A percentile compares a stretch with the other conserved stretches of the same genome.
Conservation (phyloP, 2,888 invertebrate species). For the Brachynemurus nebulosus region DNA sequence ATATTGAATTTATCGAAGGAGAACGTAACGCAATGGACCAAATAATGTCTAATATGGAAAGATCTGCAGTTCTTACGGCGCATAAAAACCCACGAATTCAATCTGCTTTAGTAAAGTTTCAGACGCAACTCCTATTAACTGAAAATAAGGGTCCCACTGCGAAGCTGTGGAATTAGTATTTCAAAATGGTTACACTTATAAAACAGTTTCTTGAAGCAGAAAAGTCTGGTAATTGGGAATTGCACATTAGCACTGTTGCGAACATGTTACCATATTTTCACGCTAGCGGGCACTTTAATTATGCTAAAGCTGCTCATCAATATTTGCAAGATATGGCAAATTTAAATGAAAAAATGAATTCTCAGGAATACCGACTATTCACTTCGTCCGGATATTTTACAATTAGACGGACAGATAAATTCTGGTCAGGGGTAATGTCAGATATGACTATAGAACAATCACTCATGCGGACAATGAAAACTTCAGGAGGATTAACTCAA, state of each 20-base stretch:
- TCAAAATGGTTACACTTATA: not conserved
- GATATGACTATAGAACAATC: not conserved
- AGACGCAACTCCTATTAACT: not conserved
- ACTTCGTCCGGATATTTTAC: not conserved
- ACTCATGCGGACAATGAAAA: conserved; percentile 9
- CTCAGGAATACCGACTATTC: not conserved
- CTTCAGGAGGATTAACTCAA: conserved; percentile 8
- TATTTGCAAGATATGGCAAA: not conserved
- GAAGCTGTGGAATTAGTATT: not conserved
- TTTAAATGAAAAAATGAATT: not conserved
- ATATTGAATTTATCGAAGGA: not conserved
- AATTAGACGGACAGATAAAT: not conserved
- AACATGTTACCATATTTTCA: not conserved
- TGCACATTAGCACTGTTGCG: not conserved
- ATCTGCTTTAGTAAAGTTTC: conserved; percentile 4
- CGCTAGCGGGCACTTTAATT: not conserved
- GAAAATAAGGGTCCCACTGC: not conserved
- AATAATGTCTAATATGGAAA: not conserved
- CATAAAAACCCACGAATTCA: not conserved
- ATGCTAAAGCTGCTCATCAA: not conserved
- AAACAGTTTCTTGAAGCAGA: not conserved
- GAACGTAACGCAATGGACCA: not conserved
- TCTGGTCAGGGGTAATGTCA: not conserved
- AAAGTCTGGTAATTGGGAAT: not conserved
- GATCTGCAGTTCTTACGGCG: not conserved